Conservation (phyloP, 1,140 invertebrate genomes). For the Oncopodura yosiiana region DNA sequence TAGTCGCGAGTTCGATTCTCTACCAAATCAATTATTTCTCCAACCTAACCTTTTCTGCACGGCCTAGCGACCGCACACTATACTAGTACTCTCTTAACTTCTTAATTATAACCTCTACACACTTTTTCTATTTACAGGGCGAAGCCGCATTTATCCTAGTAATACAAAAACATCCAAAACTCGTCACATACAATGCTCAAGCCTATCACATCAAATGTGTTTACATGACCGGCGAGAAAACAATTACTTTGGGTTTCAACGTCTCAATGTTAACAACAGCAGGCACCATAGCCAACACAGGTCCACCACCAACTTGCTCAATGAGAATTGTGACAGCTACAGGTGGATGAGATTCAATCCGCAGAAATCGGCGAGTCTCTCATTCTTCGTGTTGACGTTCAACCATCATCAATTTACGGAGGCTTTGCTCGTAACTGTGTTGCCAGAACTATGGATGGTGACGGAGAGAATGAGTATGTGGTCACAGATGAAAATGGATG, state of each 20-base stretch:
- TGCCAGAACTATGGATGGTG: conserved; percentile 77
- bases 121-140: conserved; percentile 51
- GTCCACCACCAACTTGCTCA: conserved; percentile 80
- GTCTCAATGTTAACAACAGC: conserved; percentile 90
- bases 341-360: conserved; percentile 75
- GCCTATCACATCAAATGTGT: conserved; percentile 91
- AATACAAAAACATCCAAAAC: conserved; percentile 88
- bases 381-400: conserved; percentile 83
- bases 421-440: conserved; percentile 86
- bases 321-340: conserved; percentile 83
- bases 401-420: conserved; percentile 84
- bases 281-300: conserved; percentile 84
- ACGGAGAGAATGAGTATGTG: conserved; percentile 80
- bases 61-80: too few species aligned
- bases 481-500: conserved; percentile 91
- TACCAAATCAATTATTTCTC: background rate
- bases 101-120: background rate
- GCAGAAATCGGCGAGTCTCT: conserved; percentile 88
- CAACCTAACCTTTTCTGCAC: too few species aligned
- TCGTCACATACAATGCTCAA: conserved; percentile 87
- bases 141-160: conserved; percentile 84
- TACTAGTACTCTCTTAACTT: too few species aligned
- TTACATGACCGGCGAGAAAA: conserved; percentile 86
- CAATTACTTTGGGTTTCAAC: conserved; percentile 84
- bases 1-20: background rate